phyloP scores from a whole-genome alignment of 2,113 vertebrate species.

The Felis catus region DNA sequence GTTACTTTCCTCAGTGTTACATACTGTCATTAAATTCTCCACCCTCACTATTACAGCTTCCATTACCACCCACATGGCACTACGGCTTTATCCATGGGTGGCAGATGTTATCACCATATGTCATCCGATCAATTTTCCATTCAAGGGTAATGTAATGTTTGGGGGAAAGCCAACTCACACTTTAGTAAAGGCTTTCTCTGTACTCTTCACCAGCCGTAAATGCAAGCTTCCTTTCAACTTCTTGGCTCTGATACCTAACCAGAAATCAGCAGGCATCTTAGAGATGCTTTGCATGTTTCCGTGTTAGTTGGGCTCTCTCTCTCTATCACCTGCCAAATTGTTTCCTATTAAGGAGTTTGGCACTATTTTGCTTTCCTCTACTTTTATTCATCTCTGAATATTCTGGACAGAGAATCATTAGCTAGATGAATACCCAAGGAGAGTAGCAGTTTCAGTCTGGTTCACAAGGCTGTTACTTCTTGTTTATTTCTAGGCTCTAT shows the following conservation, averaged over 20 bases:
- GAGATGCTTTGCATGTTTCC: conserved; percentile 59
- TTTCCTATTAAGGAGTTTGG: conserved; percentile 62
- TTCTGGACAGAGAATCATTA: conserved; percentile 39
- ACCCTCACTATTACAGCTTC: conserved; percentile 80
- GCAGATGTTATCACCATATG: conserved; percentile 83
- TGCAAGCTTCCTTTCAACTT: conserved; percentile 78
- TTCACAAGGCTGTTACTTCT: background rate
- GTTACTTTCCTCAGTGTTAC: conserved; percentile 69
- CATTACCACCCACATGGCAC: conserved; percentile 81
- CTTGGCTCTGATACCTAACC: conserved; percentile 74
- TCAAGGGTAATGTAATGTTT: conserved; percentile 82
- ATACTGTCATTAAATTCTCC: conserved; percentile 80
- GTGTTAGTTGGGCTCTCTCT: conserved; percentile 59
- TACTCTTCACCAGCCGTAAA: conserved; percentile 74
- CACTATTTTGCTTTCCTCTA: conserved; percentile 47
- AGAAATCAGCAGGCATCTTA: conserved; percentile 68
- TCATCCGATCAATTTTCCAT: conserved; percentile 82
- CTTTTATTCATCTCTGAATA: conserved; percentile 45
- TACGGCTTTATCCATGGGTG: conserved; percentile 78
- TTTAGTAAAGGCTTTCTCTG: conserved; percentile 78
- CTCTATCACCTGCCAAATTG: conserved; percentile 64
- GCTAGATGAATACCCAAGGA: background rate
- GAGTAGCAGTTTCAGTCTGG: background rate
- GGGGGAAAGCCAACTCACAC: conserved; percentile 79
- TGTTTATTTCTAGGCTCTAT: conserved; percentile 22